These are phyloP conservation scores for Chaetophractus vellerosus DNA, from an alignment of 2,797 vertebrate species.

Conservation along the genomic window DNA sequence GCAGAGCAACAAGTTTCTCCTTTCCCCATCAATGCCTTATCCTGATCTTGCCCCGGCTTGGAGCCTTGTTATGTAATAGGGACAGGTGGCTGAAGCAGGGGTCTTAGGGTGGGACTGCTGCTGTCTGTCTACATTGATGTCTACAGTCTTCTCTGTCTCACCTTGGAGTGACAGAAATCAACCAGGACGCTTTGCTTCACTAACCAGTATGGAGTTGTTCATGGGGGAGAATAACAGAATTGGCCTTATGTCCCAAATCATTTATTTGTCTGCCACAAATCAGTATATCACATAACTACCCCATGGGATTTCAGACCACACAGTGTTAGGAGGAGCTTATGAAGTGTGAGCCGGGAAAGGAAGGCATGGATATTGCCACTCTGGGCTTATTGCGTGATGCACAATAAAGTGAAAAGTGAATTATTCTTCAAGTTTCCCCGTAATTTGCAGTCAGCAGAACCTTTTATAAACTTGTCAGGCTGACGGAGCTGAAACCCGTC, in stretches of 20 bases:
- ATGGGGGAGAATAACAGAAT: not conserved
- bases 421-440: not conserved
- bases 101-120: not conserved
- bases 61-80: not conserved
- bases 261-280: not conserved
- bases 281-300: not conserved
- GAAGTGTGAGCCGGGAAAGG: not conserved
- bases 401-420: not conserved
- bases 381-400: not conserved
- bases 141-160: not conserved
- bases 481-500: not conserved
- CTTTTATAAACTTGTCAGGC: not conserved
- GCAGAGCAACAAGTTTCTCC: not conserved
- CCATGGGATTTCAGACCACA: not conserved
- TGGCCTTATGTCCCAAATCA: not conserved
- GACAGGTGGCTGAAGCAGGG: rapidly evolving
- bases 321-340: not conserved
- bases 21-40: not conserved
- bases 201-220: not conserved
- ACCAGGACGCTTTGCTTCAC: not conserved
- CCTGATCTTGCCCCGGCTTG: not conserved
- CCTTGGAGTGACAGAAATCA: not conserved
- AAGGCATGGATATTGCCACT: not conserved
- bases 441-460: not conserved
- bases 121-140: not conserved